Evolutionary conservation across 2,113 vertebrate genomes (phyloP).

Genomic region (Orcinus orca): DNA sequence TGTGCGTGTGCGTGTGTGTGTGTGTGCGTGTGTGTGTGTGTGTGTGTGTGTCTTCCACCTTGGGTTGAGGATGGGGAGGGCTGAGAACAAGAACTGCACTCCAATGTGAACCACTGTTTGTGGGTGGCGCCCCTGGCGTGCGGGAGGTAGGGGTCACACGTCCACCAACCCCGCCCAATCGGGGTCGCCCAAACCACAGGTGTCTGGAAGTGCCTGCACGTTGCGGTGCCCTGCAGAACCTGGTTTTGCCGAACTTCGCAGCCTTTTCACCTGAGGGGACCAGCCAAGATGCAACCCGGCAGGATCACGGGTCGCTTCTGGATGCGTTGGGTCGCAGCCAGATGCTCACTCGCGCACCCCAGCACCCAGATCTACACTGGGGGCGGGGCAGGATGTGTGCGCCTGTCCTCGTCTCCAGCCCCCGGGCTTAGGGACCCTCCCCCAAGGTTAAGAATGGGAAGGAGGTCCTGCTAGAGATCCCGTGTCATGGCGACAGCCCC

Average conservation of each 20-base stretch:
- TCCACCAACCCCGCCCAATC: background rate
- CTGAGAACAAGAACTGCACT: background rate
- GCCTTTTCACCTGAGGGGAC: slow-evolving; percentile 22
- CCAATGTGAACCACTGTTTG: background rate
- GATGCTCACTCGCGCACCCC: background rate
- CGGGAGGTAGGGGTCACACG: background rate
- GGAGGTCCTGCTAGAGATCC: background rate
- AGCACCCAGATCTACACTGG: background rate
- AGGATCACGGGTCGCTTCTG: background rate
- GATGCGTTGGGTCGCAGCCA: background rate
- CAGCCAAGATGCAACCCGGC: background rate
- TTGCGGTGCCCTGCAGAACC: background rate
- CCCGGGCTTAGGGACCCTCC: background rate
- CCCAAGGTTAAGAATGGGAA: background rate
- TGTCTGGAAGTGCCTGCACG: background rate
- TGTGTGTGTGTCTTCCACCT: background rate
- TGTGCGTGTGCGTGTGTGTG: background rate
- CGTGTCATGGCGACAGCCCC: background rate
- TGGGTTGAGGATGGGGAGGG: background rate
- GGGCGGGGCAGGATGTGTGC: background rate
- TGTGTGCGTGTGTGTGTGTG: background rate
- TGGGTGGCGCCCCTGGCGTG: background rate
- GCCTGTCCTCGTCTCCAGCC: background rate
- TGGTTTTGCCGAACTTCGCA: background rate
- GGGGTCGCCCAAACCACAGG: background rate